A percentile compares a stretch with the other conserved stretches of the same genome.
Evolutionary conservation across 1,140 invertebrate species (phyloP).

Genomic region (Agrypnia vestita): DNA sequence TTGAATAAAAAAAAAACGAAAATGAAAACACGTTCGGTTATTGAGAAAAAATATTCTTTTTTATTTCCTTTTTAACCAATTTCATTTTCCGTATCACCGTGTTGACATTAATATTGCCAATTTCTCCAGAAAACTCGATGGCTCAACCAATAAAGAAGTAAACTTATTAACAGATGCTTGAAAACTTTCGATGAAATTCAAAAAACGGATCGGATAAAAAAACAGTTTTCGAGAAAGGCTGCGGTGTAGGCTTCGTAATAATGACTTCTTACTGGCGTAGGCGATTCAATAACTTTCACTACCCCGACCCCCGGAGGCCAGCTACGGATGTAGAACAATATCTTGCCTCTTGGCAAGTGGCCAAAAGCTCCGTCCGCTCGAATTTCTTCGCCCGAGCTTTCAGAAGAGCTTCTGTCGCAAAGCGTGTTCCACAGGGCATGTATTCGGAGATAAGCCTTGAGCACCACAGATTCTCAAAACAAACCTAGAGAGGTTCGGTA

Average conservation of each 20-base stretch:
- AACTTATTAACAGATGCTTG: conserved; percentile 6
- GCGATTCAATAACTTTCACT: conserved; percentile 39
- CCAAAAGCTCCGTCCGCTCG: conserved; percentile 7
- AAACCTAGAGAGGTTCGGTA: too few species aligned
- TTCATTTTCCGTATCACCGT: too few species aligned
- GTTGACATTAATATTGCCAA: too few species aligned
- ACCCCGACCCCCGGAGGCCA: not conserved
- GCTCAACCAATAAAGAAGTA: not conserved
- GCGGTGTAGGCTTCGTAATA: conserved; percentile 23
- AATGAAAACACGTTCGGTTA: too few species aligned
- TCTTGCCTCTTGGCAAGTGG: conserved; percentile 14
- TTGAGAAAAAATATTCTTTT: too few species aligned
- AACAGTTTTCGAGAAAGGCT: not conserved
- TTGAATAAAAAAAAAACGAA: too few species aligned
- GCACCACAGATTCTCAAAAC: not conserved
- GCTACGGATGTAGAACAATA: conserved; percentile 19
- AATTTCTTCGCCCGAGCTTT: conserved; percentile 24
- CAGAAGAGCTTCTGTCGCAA: conserved; percentile 13
- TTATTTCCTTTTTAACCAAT: too few species aligned
- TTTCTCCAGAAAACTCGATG: too few species aligned
- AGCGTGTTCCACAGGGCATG: conserved; percentile 4
- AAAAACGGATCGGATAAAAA: not conserved
- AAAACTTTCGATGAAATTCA: not conserved
- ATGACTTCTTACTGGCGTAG: conserved; percentile 37
- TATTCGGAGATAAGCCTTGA: conserved; percentile 8